Evolutionary conservation across 2,888 invertebrate genomes (phyloP).

Genomic region (Leptothorax acervorum): DNA sequence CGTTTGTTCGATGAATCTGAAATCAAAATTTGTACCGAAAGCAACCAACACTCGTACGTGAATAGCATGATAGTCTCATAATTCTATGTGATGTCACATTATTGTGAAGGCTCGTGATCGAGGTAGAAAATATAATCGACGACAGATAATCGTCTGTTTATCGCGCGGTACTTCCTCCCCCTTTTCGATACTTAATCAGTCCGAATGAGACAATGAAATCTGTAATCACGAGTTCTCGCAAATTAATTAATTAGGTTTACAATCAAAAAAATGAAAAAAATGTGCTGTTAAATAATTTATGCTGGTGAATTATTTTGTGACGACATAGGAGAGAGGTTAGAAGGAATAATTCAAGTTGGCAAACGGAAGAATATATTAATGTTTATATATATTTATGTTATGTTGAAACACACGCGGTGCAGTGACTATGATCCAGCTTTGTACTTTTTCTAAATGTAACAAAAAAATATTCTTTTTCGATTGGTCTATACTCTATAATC

Average conservation of each 20-base stretch:
- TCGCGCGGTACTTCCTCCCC: background rate
- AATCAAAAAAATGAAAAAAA: background rate
- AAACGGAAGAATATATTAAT: background rate
- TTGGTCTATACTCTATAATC: background rate
- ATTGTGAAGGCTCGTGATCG: slow-evolving; percentile 1
- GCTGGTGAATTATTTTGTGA: background rate
- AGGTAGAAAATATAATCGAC: background rate
- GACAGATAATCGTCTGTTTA: background rate
- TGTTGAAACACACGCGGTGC: background rate
- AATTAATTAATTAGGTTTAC: background rate
- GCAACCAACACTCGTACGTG: background rate
- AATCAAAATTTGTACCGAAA: background rate
- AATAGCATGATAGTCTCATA: slow-evolving; percentile 13
- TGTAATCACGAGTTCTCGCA: background rate
- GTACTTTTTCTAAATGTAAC: background rate
- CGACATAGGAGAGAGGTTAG: background rate
- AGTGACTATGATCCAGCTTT: background rate
- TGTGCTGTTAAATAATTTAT: background rate
- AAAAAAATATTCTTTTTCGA: background rate
- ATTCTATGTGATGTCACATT: background rate
- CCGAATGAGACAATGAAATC: background rate
- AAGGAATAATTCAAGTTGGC: background rate
- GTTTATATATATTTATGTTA: background rate
- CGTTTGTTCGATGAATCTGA: background rate
- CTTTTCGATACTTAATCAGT: background rate